Evolutionary conservation across 1,140 invertebrate species (phyloP).

Genomic region (Aricia agestis): DNA sequence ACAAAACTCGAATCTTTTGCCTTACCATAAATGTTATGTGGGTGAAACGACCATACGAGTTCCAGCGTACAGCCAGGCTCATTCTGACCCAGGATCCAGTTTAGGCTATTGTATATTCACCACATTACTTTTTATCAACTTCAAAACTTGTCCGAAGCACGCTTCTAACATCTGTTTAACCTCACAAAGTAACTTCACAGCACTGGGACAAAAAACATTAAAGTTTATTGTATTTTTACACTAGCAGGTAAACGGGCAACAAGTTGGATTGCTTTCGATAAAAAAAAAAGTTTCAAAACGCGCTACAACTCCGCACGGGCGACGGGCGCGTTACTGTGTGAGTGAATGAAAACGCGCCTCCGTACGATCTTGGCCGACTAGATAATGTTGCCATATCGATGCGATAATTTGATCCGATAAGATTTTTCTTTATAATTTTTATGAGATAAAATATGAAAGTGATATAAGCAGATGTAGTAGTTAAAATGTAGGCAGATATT

Average conservation of each 20-base stretch:
- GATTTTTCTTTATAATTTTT: neutral
- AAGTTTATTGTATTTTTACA: constrained; percentile 35
- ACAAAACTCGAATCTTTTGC: constrained; percentile 70
- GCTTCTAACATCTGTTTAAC: constrained; percentile 63
- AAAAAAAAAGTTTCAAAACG: constrained; percentile 55
- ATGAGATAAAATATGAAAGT: neutral
- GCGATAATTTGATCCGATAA: constrained; percentile 17
- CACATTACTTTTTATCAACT: constrained; percentile 54
- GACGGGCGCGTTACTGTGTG: constrained; percentile 54
- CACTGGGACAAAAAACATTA: constrained; percentile 2
- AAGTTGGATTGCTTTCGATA: constrained; percentile 46
- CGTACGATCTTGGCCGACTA: constrained; percentile 37
- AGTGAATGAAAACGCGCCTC: constrained; percentile 51
- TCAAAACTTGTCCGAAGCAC: constrained; percentile 60
- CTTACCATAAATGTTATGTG: constrained; percentile 72
- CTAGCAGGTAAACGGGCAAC: constrained; percentile 52
- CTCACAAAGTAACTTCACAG: constrained; percentile 43
- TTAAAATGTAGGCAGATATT: neutral
- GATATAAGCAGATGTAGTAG: neutral
- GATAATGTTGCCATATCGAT: constrained; percentile 38
- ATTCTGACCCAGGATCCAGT: constrained; percentile 63
- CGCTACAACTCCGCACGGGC: constrained; percentile 44
- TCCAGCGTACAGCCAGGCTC: constrained; percentile 49
- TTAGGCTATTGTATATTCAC: constrained; percentile 66
- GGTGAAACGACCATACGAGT: constrained; percentile 59